A percentile compares a stretch with the other conserved stretches of the same genome.
phyloP scores from a whole-genome alignment of 2,888 invertebrate genomes.

The Amphipoea lucens region DNA sequence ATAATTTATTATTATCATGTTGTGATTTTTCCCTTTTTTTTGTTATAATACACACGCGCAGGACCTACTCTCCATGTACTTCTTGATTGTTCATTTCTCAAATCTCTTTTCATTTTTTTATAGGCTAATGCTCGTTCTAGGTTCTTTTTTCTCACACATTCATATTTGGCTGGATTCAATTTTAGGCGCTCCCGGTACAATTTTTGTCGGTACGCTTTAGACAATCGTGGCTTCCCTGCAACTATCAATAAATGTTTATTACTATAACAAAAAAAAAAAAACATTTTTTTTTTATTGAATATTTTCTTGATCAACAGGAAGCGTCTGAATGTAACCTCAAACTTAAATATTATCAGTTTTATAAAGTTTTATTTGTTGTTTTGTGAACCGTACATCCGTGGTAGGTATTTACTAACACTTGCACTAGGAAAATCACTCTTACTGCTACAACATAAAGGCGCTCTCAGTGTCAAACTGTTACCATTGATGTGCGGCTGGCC shows the following conservation, averaged over 20 bases:
- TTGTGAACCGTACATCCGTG: too few relatives aligned
- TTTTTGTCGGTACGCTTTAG: neutral
- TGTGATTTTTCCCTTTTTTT: neutral
- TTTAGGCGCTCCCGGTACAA: neutral
- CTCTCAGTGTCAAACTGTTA: neutral
- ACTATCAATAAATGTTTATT: neutral
- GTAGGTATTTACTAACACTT: too few relatives aligned
- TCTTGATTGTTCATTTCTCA: neutral
- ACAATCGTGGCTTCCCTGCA: neutral
- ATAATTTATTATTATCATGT: neutral
- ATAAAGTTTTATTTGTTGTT: too few relatives aligned
- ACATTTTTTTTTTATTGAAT: too few relatives aligned
- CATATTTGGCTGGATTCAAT: conserved; percentile 5
- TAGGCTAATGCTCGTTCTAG: neutral
- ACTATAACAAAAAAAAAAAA: neutral
- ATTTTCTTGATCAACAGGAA: neutral
- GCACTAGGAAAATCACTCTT: neutral
- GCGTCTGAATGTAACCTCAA: neutral
- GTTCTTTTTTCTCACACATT: neutral
- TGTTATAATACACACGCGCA: neutral
- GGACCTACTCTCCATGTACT: neutral
- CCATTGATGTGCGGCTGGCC: neutral
- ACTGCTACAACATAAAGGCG: neutral
- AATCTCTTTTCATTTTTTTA: conserved; percentile 1
- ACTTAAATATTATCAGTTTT: neutral